phyloP scores from a whole-genome alignment of 2,113 vertebrate species.

The Perccottus glenii region DNA sequence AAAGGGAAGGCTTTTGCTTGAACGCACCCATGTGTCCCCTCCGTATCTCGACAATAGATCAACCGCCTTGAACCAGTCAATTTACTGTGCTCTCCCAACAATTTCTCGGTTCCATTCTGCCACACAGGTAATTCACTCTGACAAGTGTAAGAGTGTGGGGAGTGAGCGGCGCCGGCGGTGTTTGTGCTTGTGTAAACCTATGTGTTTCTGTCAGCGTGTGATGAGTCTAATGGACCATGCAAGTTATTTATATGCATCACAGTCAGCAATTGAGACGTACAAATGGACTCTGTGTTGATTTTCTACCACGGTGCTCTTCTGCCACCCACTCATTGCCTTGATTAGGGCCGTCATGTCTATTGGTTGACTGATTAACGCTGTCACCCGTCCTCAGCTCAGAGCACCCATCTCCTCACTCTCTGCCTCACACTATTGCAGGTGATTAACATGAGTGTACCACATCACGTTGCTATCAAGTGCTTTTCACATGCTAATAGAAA shows the following conservation, averaged over 20 bases:
- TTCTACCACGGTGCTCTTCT: constrained; percentile 31
- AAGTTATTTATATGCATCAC: constrained; percentile 64
- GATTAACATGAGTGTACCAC: constrained; percentile 39
- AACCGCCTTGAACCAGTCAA: constrained; percentile 59
- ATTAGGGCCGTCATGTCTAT: constrained; percentile 63
- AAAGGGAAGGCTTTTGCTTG: no score
- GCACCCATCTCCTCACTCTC: constrained; percentile 16
- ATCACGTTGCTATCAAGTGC: constrained; percentile 29
- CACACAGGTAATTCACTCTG: constrained; percentile 61
- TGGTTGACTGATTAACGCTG: constrained; percentile 62
- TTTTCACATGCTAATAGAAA: constrained; percentile 40
- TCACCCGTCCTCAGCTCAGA: constrained; percentile 35
- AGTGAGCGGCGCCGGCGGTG: constrained; percentile 20
- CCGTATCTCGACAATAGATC: constrained; percentile 50
- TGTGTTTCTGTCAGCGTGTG: constrained; percentile 46
- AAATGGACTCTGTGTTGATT: constrained; percentile 64
- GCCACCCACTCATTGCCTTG: constrained; percentile 49
- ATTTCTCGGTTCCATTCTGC: constrained; percentile 59
- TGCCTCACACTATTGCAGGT: constrained; percentile 25
- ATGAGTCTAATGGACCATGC: constrained; percentile 67
- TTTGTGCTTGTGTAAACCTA: constrained; percentile 14
- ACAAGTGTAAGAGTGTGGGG: constrained; percentile 35
- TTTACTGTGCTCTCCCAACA: constrained; percentile 54
- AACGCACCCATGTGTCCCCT: constrained; percentile 4
- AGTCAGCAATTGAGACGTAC: constrained; percentile 53